Base-by-base conservation (phyloP, 2,113 vertebrate genomes). In the Gavialis gangeticus region DNA sequence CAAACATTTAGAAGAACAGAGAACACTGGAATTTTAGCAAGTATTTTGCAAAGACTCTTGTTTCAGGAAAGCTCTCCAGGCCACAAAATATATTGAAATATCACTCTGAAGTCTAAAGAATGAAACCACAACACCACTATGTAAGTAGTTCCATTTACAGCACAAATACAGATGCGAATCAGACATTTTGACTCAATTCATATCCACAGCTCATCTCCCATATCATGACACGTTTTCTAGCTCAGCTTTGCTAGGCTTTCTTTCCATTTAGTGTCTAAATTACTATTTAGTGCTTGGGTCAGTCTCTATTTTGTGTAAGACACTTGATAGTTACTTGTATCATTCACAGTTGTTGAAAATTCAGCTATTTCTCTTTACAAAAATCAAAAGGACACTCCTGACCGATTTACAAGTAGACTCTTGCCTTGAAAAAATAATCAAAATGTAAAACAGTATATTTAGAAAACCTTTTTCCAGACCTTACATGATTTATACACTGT, bases 281-380 rank as follows among this genome's bases (percentile, higher is more conserved):
- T 75, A 17, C 9, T 90, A 94, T 69, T 80, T 64, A 81, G 82
- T 12, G 60, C 86, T 94, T 95, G 62, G 56, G 55, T 62, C 60
- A 63, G 18, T n/a, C 81, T 82, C 56, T 66, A 58, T 66, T 94
- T 95, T 86, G 84, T 88, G 88, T 57, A 93, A 91, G 79, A 81
- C 75, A 84, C 76, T 87, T 94, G 4, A 10, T 76, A 91, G 88
- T 94, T 92, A 90, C 75, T 92, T 87, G 9, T 93, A 81, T 89
- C 78, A 91, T 92, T 93, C 95, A 95, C 90, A 95, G 84, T 91
- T 93, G 90, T 27, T 92, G 94, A 73, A 94, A 92, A 97, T 64
- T 89, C 88, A 90, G 46, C n/a, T 67, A 17, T 63, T 24, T 21
- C 85, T 73, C 55, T 94, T 91, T 69, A 34, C 67, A 79, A 25